phyloP scores from a whole-genome alignment of 1,140 invertebrate genomes.

The Drosophila punjabiensis region DNA sequence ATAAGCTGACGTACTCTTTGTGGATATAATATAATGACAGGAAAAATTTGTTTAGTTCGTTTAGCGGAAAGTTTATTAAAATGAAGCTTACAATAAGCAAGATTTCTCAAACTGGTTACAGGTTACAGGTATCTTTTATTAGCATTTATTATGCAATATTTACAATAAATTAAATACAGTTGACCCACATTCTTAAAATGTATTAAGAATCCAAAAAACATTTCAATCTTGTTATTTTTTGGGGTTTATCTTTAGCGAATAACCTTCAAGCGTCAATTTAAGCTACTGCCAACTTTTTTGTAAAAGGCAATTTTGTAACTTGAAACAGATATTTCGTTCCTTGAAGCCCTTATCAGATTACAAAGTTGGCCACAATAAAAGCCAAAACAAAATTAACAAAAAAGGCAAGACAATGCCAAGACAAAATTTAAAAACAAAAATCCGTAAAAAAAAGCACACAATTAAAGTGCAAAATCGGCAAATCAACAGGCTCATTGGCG shows the following conservation, averaged over 20 bases:
- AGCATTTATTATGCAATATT: not conserved
- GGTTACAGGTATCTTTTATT: not conserved
- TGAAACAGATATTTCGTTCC: not conserved
- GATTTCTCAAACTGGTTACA: not conserved
- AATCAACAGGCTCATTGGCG: conserved; percentile 41
- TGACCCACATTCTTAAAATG: not conserved
- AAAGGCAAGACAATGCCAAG: conserved; percentile 8
- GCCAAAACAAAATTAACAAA: conserved; percentile 23
- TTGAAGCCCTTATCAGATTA: conserved; percentile 35
- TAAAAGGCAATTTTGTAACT: conserved; percentile 5
- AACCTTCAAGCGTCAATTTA: conserved; percentile 1
- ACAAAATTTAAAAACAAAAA: conserved; percentile 41
- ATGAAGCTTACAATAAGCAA: not conserved
- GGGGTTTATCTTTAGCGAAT: not conserved
- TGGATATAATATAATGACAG: not conserved
- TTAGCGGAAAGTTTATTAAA: not conserved
- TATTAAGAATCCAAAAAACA: not conserved
- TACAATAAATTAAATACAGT: not conserved
- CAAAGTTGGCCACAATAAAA: not conserved
- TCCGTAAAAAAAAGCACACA: conserved; percentile 46
- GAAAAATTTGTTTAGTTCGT: not conserved
- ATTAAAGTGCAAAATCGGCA: conserved; percentile 66
- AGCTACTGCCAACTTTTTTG: not conserved
- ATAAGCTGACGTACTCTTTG: too few species aligned
- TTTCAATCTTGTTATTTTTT: not conserved